phyloP scores from a whole-genome alignment of 2,888 invertebrate species.

The Drosophila kuntzei region DNA sequence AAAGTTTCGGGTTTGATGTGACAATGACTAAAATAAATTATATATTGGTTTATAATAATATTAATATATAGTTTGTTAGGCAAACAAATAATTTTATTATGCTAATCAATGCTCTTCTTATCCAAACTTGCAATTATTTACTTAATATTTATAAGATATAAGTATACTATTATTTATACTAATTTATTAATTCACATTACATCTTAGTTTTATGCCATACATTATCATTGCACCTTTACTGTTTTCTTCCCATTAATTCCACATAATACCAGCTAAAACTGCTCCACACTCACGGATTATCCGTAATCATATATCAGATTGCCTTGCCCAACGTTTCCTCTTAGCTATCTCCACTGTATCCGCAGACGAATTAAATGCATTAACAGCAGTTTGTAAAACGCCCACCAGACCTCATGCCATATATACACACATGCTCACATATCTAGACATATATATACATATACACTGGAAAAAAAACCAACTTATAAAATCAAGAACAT shows the following conservation, averaged over 20 bases:
- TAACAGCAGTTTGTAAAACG: slow-evolving; percentile 48
- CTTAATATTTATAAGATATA: neutral
- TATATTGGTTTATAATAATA: neutral
- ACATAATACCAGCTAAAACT: slow-evolving; percentile 18
- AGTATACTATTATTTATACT: slow-evolving; percentile 1
- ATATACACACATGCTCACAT: neutral
- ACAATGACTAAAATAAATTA: neutral
- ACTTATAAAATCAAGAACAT: no score
- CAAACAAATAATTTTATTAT: neutral
- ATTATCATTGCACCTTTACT: neutral
- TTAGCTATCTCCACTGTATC: slow-evolving; percentile 36
- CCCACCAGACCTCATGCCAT: slow-evolving; percentile 47
- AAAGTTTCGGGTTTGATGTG: neutral
- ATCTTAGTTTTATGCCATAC: slow-evolving; percentile 6
- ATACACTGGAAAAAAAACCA: no score
- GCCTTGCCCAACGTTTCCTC: slow-evolving; percentile 17
- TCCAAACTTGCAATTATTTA: neutral
- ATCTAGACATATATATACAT: slow-evolving; percentile 3
- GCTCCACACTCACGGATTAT: slow-evolving; percentile 5
- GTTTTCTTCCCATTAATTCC: slow-evolving; percentile 7
- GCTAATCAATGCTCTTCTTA: neutral
- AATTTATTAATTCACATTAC: neutral
- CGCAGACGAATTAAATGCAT: slow-evolving; percentile 48
- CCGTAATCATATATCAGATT: slow-evolving; percentile 13
- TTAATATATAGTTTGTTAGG: neutral